phyloP scores from a whole-genome alignment of 2,113 vertebrate species.

The Tamias sibiricus region DNA sequence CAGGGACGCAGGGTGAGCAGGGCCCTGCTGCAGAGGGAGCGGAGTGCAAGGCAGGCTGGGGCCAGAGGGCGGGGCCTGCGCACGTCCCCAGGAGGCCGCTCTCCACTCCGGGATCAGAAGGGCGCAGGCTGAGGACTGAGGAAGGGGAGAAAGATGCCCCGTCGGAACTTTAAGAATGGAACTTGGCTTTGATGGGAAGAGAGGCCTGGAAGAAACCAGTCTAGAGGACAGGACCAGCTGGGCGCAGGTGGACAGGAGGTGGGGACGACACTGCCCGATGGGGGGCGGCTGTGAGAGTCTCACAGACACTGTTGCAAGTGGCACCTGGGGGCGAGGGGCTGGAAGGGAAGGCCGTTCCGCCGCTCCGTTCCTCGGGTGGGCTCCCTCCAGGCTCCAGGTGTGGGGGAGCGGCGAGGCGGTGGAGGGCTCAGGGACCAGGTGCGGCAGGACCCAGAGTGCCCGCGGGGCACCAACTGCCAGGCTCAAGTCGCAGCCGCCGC shows the following conservation, averaged over 20 bases:
- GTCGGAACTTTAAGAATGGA: not conserved
- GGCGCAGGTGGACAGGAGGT: not conserved
- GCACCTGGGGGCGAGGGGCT: not conserved
- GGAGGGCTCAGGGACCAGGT: not conserved
- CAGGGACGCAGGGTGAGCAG: not conserved
- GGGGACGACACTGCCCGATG: not conserved
- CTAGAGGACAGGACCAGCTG: not conserved
- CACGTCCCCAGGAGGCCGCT: not conserved
- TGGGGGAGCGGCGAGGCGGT: no score
- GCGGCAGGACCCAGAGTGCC: not conserved
- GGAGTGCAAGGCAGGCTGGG: no score
- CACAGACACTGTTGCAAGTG: rapidly evolving
- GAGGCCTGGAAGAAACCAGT: not conserved
- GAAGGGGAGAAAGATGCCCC: not conserved
- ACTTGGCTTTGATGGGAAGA: not conserved
- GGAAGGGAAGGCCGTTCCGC: not conserved
- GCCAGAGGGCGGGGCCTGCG: not conserved
- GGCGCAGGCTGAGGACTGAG: not conserved
- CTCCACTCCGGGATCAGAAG: not conserved
- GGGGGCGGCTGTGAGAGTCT: not conserved
- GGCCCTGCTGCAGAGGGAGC: not conserved
- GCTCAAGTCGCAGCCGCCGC: not conserved
- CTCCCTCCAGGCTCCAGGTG: no score
- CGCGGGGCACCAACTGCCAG: not conserved
- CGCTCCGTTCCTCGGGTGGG: not conserved